phyloP scores from a whole-genome alignment of 2,797 vertebrate species.

The Pipistrellus kuhlii region DNA sequence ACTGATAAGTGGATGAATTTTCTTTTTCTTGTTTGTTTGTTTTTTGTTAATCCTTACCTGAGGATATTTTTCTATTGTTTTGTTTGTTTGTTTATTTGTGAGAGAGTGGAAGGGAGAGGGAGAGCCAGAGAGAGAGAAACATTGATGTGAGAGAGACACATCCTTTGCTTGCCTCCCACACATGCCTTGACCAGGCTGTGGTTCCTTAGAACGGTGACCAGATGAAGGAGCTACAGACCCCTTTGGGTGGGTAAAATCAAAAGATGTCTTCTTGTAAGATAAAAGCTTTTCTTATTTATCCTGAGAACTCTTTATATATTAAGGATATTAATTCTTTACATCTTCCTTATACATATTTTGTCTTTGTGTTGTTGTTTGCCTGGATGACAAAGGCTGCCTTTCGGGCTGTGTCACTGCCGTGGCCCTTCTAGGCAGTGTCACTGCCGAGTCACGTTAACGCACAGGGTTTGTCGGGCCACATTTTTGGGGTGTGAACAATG shows the following conservation, averaged over 20 bases:
- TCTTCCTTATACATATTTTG: background rate
- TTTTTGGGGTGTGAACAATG: background rate
- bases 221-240: background rate
- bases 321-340: background rate
- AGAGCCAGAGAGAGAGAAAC: too few species aligned
- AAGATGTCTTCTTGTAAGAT: background rate
- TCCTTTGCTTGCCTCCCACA: too few species aligned
- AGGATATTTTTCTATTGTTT: too few species aligned
- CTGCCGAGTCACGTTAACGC: too few species aligned
- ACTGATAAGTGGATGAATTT: background rate
- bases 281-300: conserved; percentile 7
- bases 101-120: too few species aligned
- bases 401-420: accelerated
- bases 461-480: background rate
- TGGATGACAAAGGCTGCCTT: background rate
- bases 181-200: background rate
- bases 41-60: too few species aligned
- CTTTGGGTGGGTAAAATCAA: background rate
- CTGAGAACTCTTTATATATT: background rate
- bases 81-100: too few species aligned
- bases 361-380: background rate
- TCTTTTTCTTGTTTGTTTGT: too few species aligned
- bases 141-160: too few species aligned
- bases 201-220: background rate
- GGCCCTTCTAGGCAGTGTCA: accelerated